Conservation (phyloP, 2,113 vertebrate genomes). For the Hippocampus guttulatus region DNA sequence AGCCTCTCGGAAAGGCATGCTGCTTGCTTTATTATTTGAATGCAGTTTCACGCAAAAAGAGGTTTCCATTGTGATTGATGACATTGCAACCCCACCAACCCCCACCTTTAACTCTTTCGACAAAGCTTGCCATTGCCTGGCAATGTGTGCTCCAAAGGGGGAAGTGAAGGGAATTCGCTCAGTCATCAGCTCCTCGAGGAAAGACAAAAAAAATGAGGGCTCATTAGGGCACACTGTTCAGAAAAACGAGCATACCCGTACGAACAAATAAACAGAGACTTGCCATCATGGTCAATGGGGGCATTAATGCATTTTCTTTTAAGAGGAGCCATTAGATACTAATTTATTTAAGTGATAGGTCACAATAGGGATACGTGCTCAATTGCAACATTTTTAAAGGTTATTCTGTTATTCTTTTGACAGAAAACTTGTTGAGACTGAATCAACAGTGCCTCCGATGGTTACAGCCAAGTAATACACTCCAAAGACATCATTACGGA, state of each 20-base stretch:
- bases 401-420: no score
- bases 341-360: neutral
- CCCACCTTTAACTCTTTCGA: conserved; percentile 73
- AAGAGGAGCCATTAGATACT: conserved; percentile 22
- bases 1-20: conserved; percentile 85
- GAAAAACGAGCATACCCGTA: conserved; percentile 54
- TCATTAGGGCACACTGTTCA: conserved; percentile 87
- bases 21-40: conserved; percentile 91
- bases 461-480: no score
- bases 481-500: no score
- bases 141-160: conserved; percentile 91
- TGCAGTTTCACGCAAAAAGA: conserved; percentile 89
- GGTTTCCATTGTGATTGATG: conserved; percentile 90
- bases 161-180: conserved; percentile 99
- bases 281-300: conserved; percentile 49
- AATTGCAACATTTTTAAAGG: no score
- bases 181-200: conserved; percentile 93
- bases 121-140: conserved; percentile 91
- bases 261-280: conserved; percentile 44
- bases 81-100: conserved; percentile 68
- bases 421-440: no score
- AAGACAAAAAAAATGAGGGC: conserved; percentile 93
- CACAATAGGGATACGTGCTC: neutral
- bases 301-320: conserved; percentile 28
- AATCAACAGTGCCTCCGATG: no score